phyloP scores from a whole-genome alignment of 2,113 vertebrate species.

The Choloepus hoffmanni region DNA sequence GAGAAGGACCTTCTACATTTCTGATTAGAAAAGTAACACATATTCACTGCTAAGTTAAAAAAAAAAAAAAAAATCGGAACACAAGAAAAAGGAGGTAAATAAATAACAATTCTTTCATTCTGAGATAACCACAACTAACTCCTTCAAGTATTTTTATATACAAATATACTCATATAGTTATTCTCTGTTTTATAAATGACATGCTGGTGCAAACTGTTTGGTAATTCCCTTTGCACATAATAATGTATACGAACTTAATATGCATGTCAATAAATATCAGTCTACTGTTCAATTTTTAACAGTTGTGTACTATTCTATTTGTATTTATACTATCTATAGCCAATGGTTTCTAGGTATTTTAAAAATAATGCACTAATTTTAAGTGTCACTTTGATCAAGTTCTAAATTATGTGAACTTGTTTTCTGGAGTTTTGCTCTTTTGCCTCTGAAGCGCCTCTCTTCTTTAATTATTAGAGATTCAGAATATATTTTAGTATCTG shows the following conservation, averaged over 20 bases:
- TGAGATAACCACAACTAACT: not conserved
- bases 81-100: not conserved
- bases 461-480: constrained; percentile 14
- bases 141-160: not conserved
- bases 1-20: not conserved
- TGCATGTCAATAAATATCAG: not conserved
- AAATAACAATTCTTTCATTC: not conserved
- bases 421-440: not conserved
- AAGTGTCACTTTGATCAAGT: not conserved
- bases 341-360: not conserved
- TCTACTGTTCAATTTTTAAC: not conserved
- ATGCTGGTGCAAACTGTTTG: not conserved
- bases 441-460: not conserved
- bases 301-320: not conserved
- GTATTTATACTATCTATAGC: not conserved
- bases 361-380: not conserved
- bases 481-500: not conserved
- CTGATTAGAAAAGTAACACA: not conserved
- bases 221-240: not conserved
- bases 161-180: not conserved
- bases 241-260: not conserved
- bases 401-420: not conserved
- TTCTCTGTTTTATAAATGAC: not conserved
- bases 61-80: not conserved
- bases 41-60: not conserved